These are phyloP conservation scores for Pyrocephalus nanus DNA, from an alignment of 2,797 vertebrate species.

Conservation along the genomic window DNA sequence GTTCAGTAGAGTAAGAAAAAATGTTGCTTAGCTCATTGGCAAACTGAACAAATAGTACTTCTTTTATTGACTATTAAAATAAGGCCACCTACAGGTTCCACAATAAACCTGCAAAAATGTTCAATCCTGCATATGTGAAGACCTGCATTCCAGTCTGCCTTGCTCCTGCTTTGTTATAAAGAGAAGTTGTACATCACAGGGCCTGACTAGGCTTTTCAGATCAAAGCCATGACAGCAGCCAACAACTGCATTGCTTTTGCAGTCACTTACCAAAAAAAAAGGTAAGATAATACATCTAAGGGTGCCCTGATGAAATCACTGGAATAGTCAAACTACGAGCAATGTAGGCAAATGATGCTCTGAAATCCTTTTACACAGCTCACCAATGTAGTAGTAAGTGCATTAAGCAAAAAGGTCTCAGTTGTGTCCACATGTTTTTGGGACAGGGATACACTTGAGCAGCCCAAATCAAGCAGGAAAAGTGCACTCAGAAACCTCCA, in stretches of 20 bases:
- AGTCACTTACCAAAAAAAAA: neutral
- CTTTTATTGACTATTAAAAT: slow-evolving; percentile 52
- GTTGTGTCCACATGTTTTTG: neutral
- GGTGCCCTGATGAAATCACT: neutral
- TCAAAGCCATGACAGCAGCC: neutral
- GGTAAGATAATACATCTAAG: neutral
- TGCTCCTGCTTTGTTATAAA: neutral
- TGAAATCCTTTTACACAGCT: neutral
- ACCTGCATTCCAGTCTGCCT: neutral
- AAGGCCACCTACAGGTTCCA: slow-evolving; percentile 42
- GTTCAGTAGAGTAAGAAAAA: neutral
- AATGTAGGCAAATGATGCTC: neutral
- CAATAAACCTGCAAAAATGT: slow-evolving; percentile 32
- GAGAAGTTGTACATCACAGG: neutral
- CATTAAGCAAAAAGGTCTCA: neutral
- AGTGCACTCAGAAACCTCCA: too few species aligned
- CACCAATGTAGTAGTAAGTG: neutral
- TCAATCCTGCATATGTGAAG: neutral
- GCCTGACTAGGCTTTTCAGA: neutral
- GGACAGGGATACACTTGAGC: neutral
- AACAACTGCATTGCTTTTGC: neutral
- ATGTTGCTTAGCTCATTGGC: neutral
- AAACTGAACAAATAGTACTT: neutral
- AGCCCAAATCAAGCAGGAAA: neutral
- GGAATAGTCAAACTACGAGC: neutral